Base-by-base conservation (phyloP, 2,888 invertebrate species). In the Tetanocera ferruginea region DNA sequence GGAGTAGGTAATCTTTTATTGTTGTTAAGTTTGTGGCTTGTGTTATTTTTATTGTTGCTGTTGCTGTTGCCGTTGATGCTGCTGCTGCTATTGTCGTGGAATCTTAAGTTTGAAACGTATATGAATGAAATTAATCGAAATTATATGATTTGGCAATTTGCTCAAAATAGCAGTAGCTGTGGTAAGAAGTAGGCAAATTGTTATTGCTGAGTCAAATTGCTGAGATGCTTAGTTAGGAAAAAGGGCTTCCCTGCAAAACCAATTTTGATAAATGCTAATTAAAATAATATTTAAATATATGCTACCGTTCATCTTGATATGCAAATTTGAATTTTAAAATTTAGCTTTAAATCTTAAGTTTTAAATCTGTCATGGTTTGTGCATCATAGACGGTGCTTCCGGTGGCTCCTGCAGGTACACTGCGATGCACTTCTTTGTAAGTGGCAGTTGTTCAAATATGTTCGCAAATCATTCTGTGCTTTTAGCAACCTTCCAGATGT, bases 11-110 rank as follows among this genome's bases (percentile, higher is more conserved):
- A 72, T 80, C 31, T 76, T 79, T 76, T 77, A 78, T 64, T 72
- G 62, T 60, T 71, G 52, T 64, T 23, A 64, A 52, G 31, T 25
- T 75, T 71, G 64, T 52, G 64, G 76, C 71, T 72, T 37, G 34
- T 57, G 23, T 60, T 73, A 17, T 37, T 76, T 34, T 19, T 52
- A 73, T 76, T 74, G 55, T 52, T 70, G 75, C 76, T 77, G 76
- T 72, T 79, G 71, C 49, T 74, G 77, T 78, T 71, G 71, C 72
- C 31, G 66, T 55, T 72, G 64, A 79, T 77, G 67, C 78, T 77
- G 76, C 79, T 71, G 76, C 78, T 79, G 79, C 37, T 66, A 57
- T 79, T 79, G 78, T 76, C 79, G 75, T 81, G 79, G 52, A 25
- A 25, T 62, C 73, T 25, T 66, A 34, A 23, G 8, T 51, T 19